These are phyloP conservation scores for Gadopsis marmoratus DNA, from an alignment of 2,797 vertebrate species.

Conservation along the genomic window DNA sequence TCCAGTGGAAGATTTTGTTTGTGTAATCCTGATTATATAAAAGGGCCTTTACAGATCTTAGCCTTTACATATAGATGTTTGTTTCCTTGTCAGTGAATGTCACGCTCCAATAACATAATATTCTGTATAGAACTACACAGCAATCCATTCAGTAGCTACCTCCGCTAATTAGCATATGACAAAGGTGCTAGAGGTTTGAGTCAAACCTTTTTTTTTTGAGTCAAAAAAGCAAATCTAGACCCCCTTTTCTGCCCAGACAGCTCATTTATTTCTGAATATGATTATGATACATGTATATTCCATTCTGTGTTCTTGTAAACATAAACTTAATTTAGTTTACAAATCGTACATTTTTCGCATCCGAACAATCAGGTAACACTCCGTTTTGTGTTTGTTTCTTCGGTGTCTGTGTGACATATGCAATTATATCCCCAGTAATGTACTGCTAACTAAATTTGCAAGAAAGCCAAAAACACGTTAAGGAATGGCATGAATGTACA, in stretches of 20 bases:
- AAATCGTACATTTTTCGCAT: constrained; percentile 32
- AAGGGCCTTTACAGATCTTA: neutral
- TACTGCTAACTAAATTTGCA: constrained; percentile 1
- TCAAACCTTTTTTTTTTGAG: too few relatives aligned
- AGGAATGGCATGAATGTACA: constrained; percentile 29
- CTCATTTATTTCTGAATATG: constrained; percentile 47
- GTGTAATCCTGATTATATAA: neutral
- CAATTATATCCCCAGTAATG: neutral
- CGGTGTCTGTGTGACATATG: constrained; percentile 1
- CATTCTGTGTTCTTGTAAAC: constrained; percentile 20
- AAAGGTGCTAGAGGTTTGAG: constrained; percentile 54
- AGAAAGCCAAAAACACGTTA: constrained; percentile 26
- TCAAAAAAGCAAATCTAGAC: constrained; percentile 45
- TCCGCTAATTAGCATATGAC: constrained; percentile 59
- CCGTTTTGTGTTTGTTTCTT: neutral
- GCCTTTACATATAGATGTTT: neutral
- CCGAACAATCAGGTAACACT: constrained; percentile 18
- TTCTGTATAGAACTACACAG: constrained; percentile 17
- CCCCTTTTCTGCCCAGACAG: constrained; percentile 4
- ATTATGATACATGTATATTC: constrained; percentile 27
- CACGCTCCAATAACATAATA: constrained; percentile 21
- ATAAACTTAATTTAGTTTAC: constrained; percentile 37
- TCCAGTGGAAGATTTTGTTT: constrained; percentile 6
- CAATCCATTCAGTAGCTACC: constrained; percentile 36
- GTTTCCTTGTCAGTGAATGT: constrained; percentile 27